Evolutionary conservation across 2,113 vertebrate species (phyloP).

Genomic region (Corythornis vintsioides): DNA sequence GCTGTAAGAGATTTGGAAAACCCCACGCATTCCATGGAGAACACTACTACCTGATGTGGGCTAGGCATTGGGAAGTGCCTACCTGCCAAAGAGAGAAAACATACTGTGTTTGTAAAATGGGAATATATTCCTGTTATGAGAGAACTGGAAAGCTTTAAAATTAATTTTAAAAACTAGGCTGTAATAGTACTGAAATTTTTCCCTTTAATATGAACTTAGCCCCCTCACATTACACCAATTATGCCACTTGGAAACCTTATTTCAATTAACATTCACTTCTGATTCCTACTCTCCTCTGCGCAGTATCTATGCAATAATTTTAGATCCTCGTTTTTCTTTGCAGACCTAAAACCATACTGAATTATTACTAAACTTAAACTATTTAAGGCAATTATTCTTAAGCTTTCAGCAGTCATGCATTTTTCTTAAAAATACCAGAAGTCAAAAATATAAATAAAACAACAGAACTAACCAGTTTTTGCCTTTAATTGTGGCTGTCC

Average conservation of each 20-base stretch:
- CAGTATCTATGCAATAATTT: neutral
- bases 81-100: conserved; percentile 85
- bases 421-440: neutral
- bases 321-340: neutral
- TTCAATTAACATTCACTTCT: neutral
- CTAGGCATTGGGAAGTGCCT: conserved; percentile 85
- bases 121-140: conserved; percentile 22
- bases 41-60: conserved; percentile 85
- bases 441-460: neutral
- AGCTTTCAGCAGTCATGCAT: neutral
- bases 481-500: conserved; percentile 74
- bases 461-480: conserved; percentile 79
- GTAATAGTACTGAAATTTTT: neutral
- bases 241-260: neutral
- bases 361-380: neutral
- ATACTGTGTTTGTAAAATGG: conserved; percentile 72
- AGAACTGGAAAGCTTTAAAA: conserved; percentile 17
- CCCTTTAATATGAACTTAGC: neutral
- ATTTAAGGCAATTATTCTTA: neutral
- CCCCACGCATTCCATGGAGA: conserved; percentile 87
- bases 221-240: neutral
- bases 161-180: neutral
- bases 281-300: neutral
- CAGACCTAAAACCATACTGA: neutral
- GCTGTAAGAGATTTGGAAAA: conserved; percentile 85